Evolutionary conservation across 2,113 vertebrate genomes (phyloP).

Genomic region (Athene noctua): DNA sequence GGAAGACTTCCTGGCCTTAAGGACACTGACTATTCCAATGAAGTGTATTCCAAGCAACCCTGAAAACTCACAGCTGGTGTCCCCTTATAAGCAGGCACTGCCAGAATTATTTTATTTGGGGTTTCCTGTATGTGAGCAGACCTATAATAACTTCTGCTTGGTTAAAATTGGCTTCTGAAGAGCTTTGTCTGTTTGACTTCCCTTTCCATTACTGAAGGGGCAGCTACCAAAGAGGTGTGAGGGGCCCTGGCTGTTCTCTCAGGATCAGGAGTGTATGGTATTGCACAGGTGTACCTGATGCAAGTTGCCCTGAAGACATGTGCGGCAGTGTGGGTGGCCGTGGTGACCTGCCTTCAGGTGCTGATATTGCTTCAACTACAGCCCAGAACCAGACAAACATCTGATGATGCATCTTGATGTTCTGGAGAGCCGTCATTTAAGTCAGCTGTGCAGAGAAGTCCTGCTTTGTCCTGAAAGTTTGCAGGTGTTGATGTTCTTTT

Average conservation of each 20-base stretch:
- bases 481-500: not conserved
- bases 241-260: not conserved
- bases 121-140: not conserved
- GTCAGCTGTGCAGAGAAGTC: not conserved
- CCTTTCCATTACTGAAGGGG: not conserved
- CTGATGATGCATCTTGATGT: rapidly evolving
- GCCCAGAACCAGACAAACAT: not conserved
- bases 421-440: not conserved
- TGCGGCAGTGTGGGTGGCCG: rapidly evolving
- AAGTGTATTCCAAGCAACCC: not conserved
- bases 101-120: not conserved
- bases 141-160: not conserved
- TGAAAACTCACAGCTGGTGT: not conserved
- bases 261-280: not conserved
- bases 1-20: not conserved
- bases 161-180: not conserved
- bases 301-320: not conserved
- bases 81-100: not conserved
- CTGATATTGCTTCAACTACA: not conserved
- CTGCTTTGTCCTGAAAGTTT: not conserved
- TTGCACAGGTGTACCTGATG: not conserved
- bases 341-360: not conserved
- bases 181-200: not conserved
- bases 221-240: not conserved
- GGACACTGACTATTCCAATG: not conserved